Evolutionary conservation across 2,888 invertebrate genomes (phyloP), one percentile per base, ranked within the genome.

Genomic region (Eupeodes latifasciatus): DNA sequence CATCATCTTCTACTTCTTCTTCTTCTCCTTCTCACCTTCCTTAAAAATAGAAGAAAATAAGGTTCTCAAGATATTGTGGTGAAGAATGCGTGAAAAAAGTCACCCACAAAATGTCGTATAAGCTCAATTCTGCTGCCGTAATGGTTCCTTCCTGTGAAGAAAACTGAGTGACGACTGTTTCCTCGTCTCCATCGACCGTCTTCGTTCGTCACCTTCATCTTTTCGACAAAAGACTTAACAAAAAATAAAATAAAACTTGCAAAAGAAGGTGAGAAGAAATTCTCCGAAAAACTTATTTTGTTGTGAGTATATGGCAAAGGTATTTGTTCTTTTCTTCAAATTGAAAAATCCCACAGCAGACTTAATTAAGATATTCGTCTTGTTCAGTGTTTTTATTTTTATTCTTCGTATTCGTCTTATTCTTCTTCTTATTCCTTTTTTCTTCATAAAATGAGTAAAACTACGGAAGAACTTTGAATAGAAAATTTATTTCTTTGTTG

Each of bases 321-420:
- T 16, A 74, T 72, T 86, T 81, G 34, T 71, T 62, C 36, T 49
- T 80, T 78, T 77, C 57, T 81, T 77, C 47, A 78, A 88, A 87
- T 78, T 80, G 77, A 71, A 85, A 84, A 88, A 78, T 84, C 84
- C 74, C 84, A 81, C 27, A 81, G 88, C 59, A 78, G 85, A 85
- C 85, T 88, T 88, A 88, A 88, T 88, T 85, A 88, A 88, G 85
- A 88, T 71, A 85, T 88, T 85, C 81, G 87, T 81, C 62, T 77
- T 84, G 71, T 80, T 19, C 49, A 27, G 16, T 40, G 74, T 51
- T 49, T 51, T 47, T 12, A 47, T 19, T 19, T 1, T 16, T 44
- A 10, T 19, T 9, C 14, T 79, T 59, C 74, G 53, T n/a, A 14
- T 14, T 27, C 57, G 14, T 34, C 4, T 55, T 27, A 57, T 59